phyloP scores from a whole-genome alignment of 2,113 vertebrate genomes.

The Chroicocephalus ridibundus region DNA sequence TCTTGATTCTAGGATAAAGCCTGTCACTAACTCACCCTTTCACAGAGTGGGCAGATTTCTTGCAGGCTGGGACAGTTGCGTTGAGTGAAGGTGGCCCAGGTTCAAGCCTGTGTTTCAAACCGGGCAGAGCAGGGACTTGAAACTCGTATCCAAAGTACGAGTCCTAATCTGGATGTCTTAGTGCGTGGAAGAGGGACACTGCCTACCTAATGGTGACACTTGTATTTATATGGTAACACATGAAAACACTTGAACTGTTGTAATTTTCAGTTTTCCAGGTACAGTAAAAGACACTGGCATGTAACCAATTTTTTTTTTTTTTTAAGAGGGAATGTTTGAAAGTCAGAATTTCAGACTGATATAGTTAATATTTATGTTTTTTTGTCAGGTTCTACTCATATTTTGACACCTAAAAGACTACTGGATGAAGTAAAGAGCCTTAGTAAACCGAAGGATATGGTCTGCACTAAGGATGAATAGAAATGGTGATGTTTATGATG shows the following conservation, averaged over 20 bases:
- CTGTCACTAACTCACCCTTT: neutral
- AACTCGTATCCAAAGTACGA: neutral
- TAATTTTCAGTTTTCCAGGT: neutral
- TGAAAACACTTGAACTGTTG: neutral
- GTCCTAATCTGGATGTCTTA: neutral
- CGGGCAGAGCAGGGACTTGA: neutral
- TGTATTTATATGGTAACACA: rapidly evolving
- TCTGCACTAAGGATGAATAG: slow-evolving; percentile 81
- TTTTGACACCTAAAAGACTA: slow-evolving; percentile 88
- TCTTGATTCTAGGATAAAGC: neutral
- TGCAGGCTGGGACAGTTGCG: neutral
- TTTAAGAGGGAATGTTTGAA: neutral
- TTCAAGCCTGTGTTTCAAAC: neutral
- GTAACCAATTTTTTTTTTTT: neutral
- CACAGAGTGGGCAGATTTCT: neutral
- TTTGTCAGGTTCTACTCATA: slow-evolving; percentile 89
- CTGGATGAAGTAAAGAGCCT: slow-evolving; percentile 91
- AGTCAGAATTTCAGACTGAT: neutral
- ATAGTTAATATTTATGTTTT: neutral
- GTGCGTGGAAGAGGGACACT: neutral
- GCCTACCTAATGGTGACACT: neutral
- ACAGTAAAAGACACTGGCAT: neutral
- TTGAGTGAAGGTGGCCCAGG: neutral
- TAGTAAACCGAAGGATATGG: slow-evolving; percentile 83
- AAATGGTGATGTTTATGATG: neutral